Evolutionary conservation across 2,113 vertebrate species (phyloP).

Genomic region (Heterotis niloticus): DNA sequence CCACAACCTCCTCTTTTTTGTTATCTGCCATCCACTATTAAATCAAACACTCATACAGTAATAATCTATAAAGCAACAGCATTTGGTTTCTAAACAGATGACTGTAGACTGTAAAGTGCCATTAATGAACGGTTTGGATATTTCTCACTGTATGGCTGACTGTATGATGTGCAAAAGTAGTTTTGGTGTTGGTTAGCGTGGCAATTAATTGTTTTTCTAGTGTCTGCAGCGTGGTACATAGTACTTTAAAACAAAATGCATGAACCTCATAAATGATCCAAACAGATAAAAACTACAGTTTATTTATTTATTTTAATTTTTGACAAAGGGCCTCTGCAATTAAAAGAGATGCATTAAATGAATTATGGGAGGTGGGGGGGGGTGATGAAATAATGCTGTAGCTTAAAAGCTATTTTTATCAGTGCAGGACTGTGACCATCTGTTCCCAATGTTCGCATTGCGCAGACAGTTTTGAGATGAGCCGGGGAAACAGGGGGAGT

Average conservation of each 20-base stretch:
- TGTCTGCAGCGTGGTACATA: neutral
- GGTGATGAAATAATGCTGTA: constrained; percentile 12
- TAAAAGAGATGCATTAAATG: constrained; percentile 25
- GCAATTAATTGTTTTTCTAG: neutral
- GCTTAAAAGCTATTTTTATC: constrained; percentile 30
- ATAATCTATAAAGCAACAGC: neutral
- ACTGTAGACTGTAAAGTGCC: neutral
- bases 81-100: neutral
- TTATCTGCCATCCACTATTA: constrained; percentile 21
- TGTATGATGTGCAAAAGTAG: too few species aligned
- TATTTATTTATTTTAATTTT: neutral
- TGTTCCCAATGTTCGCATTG: constrained; percentile 20
- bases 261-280: constrained; percentile 1
- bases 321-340: constrained; percentile 18
- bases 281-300: neutral
- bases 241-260: neutral
- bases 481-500: neutral
- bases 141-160: too few species aligned
- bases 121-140: neutral
- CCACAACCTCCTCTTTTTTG: neutral
- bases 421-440: constrained; percentile 23
- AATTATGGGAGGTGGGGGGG: constrained; percentile 12
- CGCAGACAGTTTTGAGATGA: constrained; percentile 6
- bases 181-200: neutral
- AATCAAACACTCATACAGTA: constrained; percentile 2